These are phyloP conservation scores for Globicephala melas DNA, from an alignment of 2,113 vertebrate species.

Conservation along the genomic window DNA sequence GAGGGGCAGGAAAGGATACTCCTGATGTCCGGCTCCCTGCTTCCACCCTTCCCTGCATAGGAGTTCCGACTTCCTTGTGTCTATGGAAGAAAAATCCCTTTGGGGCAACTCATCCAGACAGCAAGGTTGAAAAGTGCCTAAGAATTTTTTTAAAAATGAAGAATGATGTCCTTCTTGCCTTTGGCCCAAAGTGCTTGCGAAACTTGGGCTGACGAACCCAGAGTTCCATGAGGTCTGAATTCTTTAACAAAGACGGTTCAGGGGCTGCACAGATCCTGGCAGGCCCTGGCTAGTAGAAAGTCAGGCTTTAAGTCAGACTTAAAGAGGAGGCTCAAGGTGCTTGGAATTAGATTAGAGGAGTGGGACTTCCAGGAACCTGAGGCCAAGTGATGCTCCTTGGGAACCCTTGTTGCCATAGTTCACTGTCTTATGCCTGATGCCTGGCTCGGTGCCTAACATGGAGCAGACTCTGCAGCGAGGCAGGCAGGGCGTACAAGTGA, in stretches of 20 bases:
- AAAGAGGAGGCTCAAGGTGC: not conserved
- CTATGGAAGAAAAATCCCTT: slow-evolving; percentile 27
- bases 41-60: not conserved
- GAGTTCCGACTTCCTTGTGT: slow-evolving; percentile 47
- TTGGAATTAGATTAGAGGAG: not conserved
- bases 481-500: not conserved
- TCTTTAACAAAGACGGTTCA: not conserved
- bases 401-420: not conserved
- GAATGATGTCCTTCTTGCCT: slow-evolving; percentile 30
- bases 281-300: not conserved
- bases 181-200: slow-evolving; percentile 60
- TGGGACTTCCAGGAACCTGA: not conserved
- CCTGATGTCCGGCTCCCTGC: not conserved
- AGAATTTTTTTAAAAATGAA: not conserved
- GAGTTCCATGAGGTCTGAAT: slow-evolving; percentile 26
- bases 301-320: not conserved
- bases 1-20: not conserved
- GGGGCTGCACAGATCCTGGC: not conserved
- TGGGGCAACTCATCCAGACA: slow-evolving; percentile 43
- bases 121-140: slow-evolving; percentile 66
- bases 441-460: not conserved
- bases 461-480: not conserved
- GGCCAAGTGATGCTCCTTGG: not conserved
- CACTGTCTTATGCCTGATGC: not conserved
- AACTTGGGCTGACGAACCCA: slow-evolving; percentile 1